phyloP scores from a whole-genome alignment of 2,888 invertebrate species.

The Clunio marinus region DNA sequence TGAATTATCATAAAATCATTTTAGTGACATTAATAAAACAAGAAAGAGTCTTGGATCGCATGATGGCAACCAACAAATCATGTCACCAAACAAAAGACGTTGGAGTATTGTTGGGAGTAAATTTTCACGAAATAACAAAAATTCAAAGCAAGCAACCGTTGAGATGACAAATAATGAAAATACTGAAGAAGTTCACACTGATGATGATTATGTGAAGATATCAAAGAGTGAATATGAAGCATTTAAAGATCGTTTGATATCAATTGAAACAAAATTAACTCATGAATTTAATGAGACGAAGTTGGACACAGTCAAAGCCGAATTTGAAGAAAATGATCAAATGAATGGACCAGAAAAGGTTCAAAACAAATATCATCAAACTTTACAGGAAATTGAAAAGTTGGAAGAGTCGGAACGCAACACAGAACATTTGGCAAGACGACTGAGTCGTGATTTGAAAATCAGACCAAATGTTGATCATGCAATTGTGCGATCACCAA shows the following conservation, averaged over 20 bases:
- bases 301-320: conserved; percentile 31
- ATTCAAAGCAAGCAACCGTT: background rate
- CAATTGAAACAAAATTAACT: conserved; percentile 66
- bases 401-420: conserved; percentile 44
- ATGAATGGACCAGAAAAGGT: conserved; percentile 58
- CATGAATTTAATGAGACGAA: conserved; percentile 58
- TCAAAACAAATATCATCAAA: conserved; percentile 69
- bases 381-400: conserved; percentile 64
- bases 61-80: conserved; percentile 42
- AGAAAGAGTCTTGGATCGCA: background rate
- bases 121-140: conserved; percentile 12
- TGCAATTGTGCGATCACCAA: conserved; percentile 71
- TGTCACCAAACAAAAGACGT: conserved; percentile 51
- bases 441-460: conserved; percentile 68
- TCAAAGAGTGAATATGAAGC: conserved; percentile 73
- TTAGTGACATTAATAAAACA: conserved; percentile 36
- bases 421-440: conserved; percentile 66
- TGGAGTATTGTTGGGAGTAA: conserved; percentile 52
- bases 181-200: conserved; percentile 39
- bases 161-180: background rate
- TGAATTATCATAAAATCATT: too few species aligned
- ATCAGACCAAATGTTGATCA: conserved; percentile 66
- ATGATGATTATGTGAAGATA: conserved; percentile 64
- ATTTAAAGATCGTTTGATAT: conserved; percentile 69
- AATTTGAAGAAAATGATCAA: conserved; percentile 37